Evolutionary conservation across 2,797 vertebrate genomes (phyloP).

Genomic region (Lophotriccus pileatus): DNA sequence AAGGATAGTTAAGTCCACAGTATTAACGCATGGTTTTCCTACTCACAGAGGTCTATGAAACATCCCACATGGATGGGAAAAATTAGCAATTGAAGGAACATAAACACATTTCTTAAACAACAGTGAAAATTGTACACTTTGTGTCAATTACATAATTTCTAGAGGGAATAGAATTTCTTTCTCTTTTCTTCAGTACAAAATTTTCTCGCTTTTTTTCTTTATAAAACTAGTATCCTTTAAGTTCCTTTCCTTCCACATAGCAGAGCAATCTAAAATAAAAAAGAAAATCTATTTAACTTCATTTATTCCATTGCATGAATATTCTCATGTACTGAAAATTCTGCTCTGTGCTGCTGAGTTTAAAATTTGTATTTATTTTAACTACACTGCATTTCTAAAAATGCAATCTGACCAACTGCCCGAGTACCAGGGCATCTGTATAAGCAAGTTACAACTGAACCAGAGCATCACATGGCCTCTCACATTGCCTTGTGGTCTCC

Average conservation of each 20-base stretch:
- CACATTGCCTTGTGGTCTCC: not conserved
- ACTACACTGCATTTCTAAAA: not conserved
- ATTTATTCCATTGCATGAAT: not conserved
- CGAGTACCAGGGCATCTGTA: not conserved
- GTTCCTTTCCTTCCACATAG: not conserved
- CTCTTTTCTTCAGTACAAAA: not conserved
- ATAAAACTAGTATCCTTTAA: not conserved
- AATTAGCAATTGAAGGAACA: not conserved
- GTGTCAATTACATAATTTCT: not conserved
- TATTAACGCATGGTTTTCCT: not conserved
- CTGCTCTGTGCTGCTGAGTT: not conserved
- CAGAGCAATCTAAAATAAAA: not conserved
- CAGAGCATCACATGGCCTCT: not conserved
- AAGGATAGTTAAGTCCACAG: not conserved
- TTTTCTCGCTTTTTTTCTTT: not conserved
- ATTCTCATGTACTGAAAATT: not conserved
- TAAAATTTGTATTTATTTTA: not conserved
- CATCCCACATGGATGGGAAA: not conserved
- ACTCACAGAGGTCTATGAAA: not conserved
- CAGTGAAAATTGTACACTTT: not conserved
- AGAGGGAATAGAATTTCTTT: not conserved
- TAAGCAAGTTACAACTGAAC: not conserved
- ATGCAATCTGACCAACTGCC: not conserved
- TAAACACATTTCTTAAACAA: not conserved
- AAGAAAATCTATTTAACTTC: not conserved